Evolutionary conservation across 2,113 vertebrate genomes (phyloP).

Genomic region (Mus musculus): DNA sequence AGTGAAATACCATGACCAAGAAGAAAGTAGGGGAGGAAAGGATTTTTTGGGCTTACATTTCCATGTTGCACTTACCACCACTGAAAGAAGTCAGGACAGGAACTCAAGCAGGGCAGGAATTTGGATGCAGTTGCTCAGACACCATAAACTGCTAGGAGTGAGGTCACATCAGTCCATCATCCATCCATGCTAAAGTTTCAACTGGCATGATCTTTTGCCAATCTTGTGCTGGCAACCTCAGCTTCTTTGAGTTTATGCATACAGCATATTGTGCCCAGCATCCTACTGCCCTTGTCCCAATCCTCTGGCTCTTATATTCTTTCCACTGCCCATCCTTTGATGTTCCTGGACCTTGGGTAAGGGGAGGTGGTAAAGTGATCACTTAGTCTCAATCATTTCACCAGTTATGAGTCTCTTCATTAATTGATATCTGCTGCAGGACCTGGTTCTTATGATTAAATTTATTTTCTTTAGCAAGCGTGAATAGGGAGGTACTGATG

Average conservation of each 20-base stretch:
- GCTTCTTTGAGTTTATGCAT: background rate
- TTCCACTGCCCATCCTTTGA: background rate
- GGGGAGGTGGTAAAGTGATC: background rate
- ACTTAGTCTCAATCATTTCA: background rate
- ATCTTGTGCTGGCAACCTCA: background rate
- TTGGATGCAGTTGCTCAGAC: no score
- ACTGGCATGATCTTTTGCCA: no score
- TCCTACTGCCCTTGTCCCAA: background rate
- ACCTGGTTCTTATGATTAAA: background rate
- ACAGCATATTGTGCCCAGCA: no score
- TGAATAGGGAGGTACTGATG: background rate
- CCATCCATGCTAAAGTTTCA: background rate
- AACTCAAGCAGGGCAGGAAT: no score
- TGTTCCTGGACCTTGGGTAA: background rate
- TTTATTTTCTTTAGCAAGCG: background rate
- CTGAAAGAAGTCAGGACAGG: no score
- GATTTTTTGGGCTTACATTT: no score
- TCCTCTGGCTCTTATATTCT: no score
- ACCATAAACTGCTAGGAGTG: background rate
- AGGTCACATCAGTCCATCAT: background rate
- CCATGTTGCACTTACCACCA: no score
- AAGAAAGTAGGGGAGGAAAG: no score
- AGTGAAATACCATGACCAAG: no score
- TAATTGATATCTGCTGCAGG: no score
- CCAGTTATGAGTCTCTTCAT: background rate